A percentile compares a stretch with the other conserved stretches of the same genome.
These are phyloP conservation scores for Butorides virescens DNA, from an alignment of 2,113 vertebrate species.

Conservation along the genomic window DNA sequence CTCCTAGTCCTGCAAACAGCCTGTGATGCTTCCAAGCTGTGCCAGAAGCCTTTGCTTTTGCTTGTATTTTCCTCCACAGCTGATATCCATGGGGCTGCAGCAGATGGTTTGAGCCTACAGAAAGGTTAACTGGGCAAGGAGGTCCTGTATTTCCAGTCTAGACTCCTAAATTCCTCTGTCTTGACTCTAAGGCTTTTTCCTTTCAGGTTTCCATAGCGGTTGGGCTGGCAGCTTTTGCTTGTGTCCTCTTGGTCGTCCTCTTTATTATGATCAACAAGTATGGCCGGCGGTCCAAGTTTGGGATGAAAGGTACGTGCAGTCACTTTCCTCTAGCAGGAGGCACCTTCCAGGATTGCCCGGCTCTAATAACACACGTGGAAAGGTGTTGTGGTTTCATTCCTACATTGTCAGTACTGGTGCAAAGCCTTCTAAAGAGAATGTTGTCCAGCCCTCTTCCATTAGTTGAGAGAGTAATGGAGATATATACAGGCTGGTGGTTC, in stretches of 20 bases:
- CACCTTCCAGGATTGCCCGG: constrained; percentile 24
- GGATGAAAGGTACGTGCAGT: constrained; percentile 92
- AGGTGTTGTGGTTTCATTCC: constrained; percentile 1
- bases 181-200: not conserved
- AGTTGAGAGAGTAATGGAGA: not conserved
- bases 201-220: constrained; percentile 93
- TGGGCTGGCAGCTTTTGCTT: constrained; percentile 92
- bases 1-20: not conserved
- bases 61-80: not conserved
- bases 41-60: not conserved
- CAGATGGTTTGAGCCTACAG: not conserved
- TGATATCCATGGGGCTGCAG: not conserved
- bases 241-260: constrained; percentile 92
- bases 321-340: not conserved
- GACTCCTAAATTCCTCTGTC: not conserved
- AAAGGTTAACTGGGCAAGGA: not conserved
- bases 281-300: constrained; percentile 93
- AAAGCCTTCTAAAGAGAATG: not conserved
- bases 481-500: not conserved
- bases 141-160: not conserved
- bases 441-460: not conserved
- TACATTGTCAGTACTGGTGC: not conserved
- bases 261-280: constrained; percentile 99
- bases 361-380: not conserved
- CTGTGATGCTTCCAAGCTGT: not conserved